Base-by-base conservation (phyloP, 2,888 invertebrate species). In the Trachelus tabidus region DNA sequence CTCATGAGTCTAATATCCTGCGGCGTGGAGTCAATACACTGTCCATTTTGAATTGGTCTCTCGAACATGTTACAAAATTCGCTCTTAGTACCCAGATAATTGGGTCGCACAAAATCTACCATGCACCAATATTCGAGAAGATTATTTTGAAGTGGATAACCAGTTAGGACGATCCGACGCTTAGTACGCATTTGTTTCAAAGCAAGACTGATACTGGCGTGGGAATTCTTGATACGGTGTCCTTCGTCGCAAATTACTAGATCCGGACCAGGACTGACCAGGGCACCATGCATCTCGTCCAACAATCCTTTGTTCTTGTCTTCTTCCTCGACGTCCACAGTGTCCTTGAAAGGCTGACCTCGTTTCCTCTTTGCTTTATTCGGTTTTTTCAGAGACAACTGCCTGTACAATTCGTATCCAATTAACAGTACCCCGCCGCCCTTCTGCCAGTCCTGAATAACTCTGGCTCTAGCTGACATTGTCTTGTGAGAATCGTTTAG, bases 41-140 rank as follows among this genome's bases (percentile, higher is more conserved):
- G 99, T 0, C 99, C 99, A 91, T 99, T 99, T 92, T 97, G 98
- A 85, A 99, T 99, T 0, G 99, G 99, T 23, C 98, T 93, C 90
- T 99, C 99, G 91, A 99, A 99, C 98, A 99, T 99, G 91, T 99
- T 98, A 88, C 97, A 96, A 91, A 99, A 99, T 92, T 99, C 98
- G 0, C 98, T 97, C 91, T 98, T 98, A 34, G 97, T 97, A 79
- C 99, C 99, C 69, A 99, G 94, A 92, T 98, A 99, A 92, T 98
- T 98, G 0, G 99, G 99, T 34, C 99, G 94, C 0, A 99, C 99
- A 92, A 99, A 99, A 91, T 99, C 99, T 0, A 99, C 98, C 99
- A 99, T 99, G 90, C 99, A 99, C 98, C 98, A 98, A 91, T 98
- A 98, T 90, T 98, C 98, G 78, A 98, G 92, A 31, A 99, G 93